Percentiles rank a stretch among this genome's conserved stretches.
Evolutionary conservation across 2,113 vertebrate genomes (phyloP).

Genomic region (Cyprinus carpio): DNA sequence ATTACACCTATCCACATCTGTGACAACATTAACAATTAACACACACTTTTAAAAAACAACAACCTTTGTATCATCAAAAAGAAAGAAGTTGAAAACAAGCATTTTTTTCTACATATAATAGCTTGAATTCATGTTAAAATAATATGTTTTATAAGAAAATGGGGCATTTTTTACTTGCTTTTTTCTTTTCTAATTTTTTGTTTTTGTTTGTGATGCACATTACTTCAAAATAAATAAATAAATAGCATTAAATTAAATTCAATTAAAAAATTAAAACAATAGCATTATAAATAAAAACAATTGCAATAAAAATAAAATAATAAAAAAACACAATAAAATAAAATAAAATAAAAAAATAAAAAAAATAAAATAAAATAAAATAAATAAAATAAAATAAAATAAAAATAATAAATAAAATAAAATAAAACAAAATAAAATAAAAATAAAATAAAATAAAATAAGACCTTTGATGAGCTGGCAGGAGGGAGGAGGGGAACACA

Average conservation of each 20-base stretch:
- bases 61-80: not conserved
- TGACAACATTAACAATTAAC: not conserved
- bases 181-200: no score
- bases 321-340: no score
- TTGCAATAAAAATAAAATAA: not conserved
- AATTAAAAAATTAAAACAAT: not conserved
- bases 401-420: no score
- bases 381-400: not conserved
- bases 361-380: not conserved
- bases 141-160: not conserved
- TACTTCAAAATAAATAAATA: not conserved
- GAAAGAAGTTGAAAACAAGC: not conserved
- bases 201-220: not conserved
- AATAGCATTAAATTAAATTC: not conserved
- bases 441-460: not conserved
- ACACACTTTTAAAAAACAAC: not conserved
- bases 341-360: not conserved
- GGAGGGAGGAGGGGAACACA: constrained; percentile 74
- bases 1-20: not conserved
- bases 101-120: not conserved
- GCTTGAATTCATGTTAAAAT: not conserved
- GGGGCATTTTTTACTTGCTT: not conserved
- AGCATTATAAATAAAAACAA: not conserved
- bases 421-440: no score
- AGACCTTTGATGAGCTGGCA: constrained; percentile 85